phyloP scores from a whole-genome alignment of 2,113 vertebrate species.

The Myiozetetes cayanensis region DNA sequence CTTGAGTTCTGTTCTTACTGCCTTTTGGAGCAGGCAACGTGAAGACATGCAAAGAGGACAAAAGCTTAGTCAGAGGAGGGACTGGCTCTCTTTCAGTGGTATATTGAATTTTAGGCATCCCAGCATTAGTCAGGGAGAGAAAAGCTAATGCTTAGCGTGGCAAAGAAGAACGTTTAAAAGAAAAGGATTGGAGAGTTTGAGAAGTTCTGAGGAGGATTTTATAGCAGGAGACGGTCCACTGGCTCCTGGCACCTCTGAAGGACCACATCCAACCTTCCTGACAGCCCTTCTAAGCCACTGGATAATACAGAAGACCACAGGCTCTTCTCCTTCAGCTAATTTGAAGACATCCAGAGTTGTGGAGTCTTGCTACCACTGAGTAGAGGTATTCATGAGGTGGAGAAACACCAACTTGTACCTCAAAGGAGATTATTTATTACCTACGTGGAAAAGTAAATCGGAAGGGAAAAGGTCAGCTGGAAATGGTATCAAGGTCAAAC shows the following conservation, averaged over 20 bases:
- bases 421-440: not conserved
- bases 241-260: not conserved
- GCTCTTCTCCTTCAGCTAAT: not conserved
- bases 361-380: not conserved
- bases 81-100: not conserved
- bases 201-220: not conserved
- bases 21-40: not conserved
- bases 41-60: not conserved
- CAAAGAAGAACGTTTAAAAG: not conserved
- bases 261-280: not conserved
- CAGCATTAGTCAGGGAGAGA: not conserved
- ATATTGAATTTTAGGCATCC: not conserved
- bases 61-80: not conserved
- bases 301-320: not conserved
- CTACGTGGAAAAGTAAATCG: not conserved
- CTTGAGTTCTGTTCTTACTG: not conserved
- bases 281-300: not conserved
- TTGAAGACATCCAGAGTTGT: not conserved
- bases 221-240: not conserved
- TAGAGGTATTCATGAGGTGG: not conserved
- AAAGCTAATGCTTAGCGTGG: not conserved
- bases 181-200: not conserved
- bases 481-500: not conserved
- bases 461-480: not conserved
- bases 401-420: not conserved